These are phyloP conservation scores for Pollachius pollachius DNA, from an alignment of 2,113 vertebrate species.

Conservation along the genomic window DNA sequence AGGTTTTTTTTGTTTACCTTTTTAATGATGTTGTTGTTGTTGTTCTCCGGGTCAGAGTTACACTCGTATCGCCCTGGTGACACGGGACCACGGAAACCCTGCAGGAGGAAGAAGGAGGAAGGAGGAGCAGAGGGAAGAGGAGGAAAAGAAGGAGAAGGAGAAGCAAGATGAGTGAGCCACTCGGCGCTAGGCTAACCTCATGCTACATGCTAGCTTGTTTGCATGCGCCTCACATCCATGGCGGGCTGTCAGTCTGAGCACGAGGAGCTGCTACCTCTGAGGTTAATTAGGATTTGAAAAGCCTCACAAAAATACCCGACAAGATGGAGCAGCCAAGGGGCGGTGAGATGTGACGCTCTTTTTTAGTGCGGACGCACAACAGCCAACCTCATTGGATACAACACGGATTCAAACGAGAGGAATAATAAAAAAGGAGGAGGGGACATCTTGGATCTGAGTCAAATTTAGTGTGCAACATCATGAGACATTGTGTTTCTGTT, in stretches of 20 bases:
- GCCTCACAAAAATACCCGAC: constrained; percentile 3
- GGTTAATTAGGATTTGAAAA: constrained; percentile 26
- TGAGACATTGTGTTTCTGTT: background rate
- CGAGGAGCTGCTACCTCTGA: background rate
- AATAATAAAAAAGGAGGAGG: background rate
- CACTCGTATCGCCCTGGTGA: constrained; percentile 66
- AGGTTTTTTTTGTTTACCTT: constrained; percentile 58
- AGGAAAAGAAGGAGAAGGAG: too few species aligned
- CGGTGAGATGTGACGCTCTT: background rate
- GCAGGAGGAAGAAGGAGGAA: constrained; percentile 34
- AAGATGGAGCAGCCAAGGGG: constrained; percentile 12
- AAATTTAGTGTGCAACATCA: background rate
- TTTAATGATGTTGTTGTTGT: constrained; percentile 63
- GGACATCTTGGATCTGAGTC: background rate
- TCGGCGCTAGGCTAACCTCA: too few species aligned
- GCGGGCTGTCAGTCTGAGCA: constrained; percentile 35
- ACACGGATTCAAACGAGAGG: background rate
- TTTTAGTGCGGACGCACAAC: too few species aligned
- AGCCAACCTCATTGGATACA: too few species aligned
- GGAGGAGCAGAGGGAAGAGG: too few species aligned
- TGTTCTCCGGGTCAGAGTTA: constrained; percentile 66
- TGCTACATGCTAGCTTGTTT: too few species aligned
- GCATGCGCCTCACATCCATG: constrained; percentile 23
- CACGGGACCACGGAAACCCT: constrained; percentile 72
- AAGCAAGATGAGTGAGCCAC: too few species aligned